Base-by-base conservation (phyloP, 2,888 invertebrate species). In the Xestia xanthographa region DNA sequence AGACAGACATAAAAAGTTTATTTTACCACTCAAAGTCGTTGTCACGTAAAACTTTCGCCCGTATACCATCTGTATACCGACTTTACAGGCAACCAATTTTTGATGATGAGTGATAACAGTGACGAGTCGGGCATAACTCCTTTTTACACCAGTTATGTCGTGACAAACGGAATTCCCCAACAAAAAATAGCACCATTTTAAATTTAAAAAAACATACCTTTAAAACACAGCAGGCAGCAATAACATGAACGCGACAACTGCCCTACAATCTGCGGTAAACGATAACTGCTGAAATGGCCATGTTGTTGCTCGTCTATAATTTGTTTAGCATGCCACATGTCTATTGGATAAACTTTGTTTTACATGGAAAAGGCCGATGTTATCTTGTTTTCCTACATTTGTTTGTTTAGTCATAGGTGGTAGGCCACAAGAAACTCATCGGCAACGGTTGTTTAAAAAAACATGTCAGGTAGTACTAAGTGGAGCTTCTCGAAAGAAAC, bases 311-410 rank as follows among this genome's bases (percentile, higher is more conserved):
- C 12, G 26, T 45, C 56, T 48, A 50, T 77, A 65, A 77, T 77
- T 63, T 79, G 66, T 69, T 62, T 65, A 29, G 43, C 48, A 63
- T 20, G 58, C 63, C 63, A 65, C 29, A 45, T 73, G 80, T 84
- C 77, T 66, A 71, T 73, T 66, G 65, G 22, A 77, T 77, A 80
- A 82, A 83, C 84, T 66, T 50, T 60, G 60, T 71, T 73, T 73
- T 53, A 75, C 38, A 67, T 62, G 53, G 53, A 60, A 63, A 83
- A 69, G 48, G 66, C 11, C 34, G 50, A 12, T n/a, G 62, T 34
- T 50, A 14, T 66, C 58, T 68, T 79, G 20, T 65, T 72, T 38
- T n/a, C 17, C 38, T 9, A 14, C 50, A 29, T 53, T 43, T 77
- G 75, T 77, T 81, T 81, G 48, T 77, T 56, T 77, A 48, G 22